Base-by-base conservation (phyloP, 1,140 invertebrate genomes). In the Papilio xuthus region DNA sequence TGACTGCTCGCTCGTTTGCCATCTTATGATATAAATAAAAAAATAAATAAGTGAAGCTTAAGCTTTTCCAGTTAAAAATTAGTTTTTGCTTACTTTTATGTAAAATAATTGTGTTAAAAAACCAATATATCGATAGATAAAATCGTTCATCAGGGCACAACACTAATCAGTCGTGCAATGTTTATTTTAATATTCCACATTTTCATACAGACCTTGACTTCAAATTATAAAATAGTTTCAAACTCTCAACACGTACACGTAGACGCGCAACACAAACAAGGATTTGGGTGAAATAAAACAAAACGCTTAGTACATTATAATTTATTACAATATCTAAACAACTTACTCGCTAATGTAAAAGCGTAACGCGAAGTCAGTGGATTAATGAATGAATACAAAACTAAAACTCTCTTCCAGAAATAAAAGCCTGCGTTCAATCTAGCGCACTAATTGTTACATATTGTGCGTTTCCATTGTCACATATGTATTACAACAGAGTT, bases 311-410 rank as follows among this genome's bases (percentile, higher is more conserved):
- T 63, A 28, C 23, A 63, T 63, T 63, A 63, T 63, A 63, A 63
- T 63, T 63, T 63, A 63, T 28, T 63, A 63, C 23, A 63, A 63
- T 63, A 63, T 28, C 60, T 63, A 63, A 63, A 28, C 60, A 28
- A 63, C 60, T 63, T 63, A 63, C 60, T 63, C 23, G 60, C 60
- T 63, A 63, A 63, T 23, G 23, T 63, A 63, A 63, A 63, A 63
- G 60, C 60, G 12, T 7, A 28, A 63, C 15, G 15, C 47, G 60
- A 63, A 63, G 26, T 63, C 12, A 28, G 23, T 56, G 47, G 18
- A 50, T 50, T 50, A 37, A 37, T 37, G n/a, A 53, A 60, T 63
- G 26, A 28, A 28, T 13, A 60, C 12, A 67, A 13, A 63, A 67
- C 10, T 28, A 1, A 13, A 13, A 7, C 23, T 67, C 15, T 13